Conservation (phyloP, 1,140 invertebrate species). For the Helicoverpa zea region DNA sequence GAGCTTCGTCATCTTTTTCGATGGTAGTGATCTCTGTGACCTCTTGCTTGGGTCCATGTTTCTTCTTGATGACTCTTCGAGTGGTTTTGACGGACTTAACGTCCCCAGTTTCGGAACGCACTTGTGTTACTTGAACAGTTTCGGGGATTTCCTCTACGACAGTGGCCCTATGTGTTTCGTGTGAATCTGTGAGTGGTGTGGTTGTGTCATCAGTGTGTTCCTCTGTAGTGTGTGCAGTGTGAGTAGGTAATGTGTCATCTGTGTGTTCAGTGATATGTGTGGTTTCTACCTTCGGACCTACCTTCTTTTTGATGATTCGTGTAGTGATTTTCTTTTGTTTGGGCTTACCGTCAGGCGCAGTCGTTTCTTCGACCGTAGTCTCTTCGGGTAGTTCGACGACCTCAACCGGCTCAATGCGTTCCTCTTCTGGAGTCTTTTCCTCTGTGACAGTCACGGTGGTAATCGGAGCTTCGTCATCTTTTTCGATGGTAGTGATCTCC, state of each 20-base stretch:
- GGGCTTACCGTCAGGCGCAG: too few species aligned
- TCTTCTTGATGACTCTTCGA: slow-evolving; percentile 37
- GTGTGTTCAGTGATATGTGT: slow-evolving; percentile 5
- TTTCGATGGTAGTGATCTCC: too few species aligned
- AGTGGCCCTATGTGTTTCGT: slow-evolving; percentile 18
- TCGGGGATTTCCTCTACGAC: slow-evolving; percentile 78
- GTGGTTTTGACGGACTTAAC: slow-evolving; percentile 13
- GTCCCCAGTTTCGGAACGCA: slow-evolving; percentile 53
- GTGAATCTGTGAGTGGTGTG: slow-evolving; percentile 31
- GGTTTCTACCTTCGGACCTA: too few species aligned
- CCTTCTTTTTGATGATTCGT: too few species aligned
- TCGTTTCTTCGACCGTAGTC: too few species aligned
- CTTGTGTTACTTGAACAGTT: slow-evolving; percentile 51
- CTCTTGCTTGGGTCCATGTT: slow-evolving; percentile 31
- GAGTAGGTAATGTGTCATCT: slow-evolving; percentile 55
- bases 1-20: slow-evolving; percentile 43
- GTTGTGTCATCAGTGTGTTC: slow-evolving; percentile 42
- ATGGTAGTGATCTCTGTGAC: slow-evolving; percentile 36
- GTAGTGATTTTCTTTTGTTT: too few species aligned
- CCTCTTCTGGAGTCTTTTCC: too few species aligned
- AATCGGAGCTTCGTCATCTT: too few species aligned
- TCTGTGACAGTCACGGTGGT: too few species aligned
- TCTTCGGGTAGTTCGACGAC: too few species aligned
- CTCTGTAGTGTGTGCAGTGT: slow-evolving; percentile 58
- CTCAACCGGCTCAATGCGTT: too few species aligned